These are phyloP conservation scores for Chaetops frenatus DNA, from an alignment of 2,113 vertebrate genomes.

Conservation along the genomic window DNA sequence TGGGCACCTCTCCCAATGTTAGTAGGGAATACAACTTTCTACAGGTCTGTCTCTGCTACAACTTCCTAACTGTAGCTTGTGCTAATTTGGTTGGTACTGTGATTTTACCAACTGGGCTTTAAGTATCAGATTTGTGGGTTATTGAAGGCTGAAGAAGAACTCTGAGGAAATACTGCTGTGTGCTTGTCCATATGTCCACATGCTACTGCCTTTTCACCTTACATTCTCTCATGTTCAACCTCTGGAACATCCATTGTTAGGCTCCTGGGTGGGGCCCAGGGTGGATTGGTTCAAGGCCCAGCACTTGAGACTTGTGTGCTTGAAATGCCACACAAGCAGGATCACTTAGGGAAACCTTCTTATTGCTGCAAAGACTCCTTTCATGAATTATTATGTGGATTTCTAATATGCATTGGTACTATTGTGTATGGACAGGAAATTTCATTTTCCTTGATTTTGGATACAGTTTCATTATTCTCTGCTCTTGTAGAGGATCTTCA, in stretches of 20 bases:
- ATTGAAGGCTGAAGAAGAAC: neutral
- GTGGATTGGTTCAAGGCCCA: neutral
- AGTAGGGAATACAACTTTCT: neutral
- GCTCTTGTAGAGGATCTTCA: neutral
- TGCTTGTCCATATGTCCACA: neutral
- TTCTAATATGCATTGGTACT: neutral
- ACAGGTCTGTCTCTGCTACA: neutral
- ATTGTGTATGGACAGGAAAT: neutral
- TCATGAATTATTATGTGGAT: neutral
- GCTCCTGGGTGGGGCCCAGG: no score
- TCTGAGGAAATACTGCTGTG: neutral
- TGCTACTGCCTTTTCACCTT: neutral
- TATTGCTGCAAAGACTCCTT: neutral
- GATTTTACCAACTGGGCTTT: neutral
- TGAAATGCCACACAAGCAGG: neutral
- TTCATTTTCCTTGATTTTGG: neutral
- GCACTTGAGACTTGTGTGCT: neutral
- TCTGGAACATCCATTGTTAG: rapidly evolving
- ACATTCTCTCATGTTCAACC: neutral
- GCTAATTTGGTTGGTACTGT: neutral
- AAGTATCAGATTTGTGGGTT: neutral
- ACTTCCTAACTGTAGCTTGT: neutral
- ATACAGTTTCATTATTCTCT: neutral
- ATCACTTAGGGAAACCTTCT: neutral
- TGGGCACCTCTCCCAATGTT: neutral